A percentile compares a stretch with the other conserved stretches of the same genome.
These are phyloP conservation scores for Ophion costatus DNA, from an alignment of 2,888 invertebrate genomes.

Conservation along the genomic window DNA sequence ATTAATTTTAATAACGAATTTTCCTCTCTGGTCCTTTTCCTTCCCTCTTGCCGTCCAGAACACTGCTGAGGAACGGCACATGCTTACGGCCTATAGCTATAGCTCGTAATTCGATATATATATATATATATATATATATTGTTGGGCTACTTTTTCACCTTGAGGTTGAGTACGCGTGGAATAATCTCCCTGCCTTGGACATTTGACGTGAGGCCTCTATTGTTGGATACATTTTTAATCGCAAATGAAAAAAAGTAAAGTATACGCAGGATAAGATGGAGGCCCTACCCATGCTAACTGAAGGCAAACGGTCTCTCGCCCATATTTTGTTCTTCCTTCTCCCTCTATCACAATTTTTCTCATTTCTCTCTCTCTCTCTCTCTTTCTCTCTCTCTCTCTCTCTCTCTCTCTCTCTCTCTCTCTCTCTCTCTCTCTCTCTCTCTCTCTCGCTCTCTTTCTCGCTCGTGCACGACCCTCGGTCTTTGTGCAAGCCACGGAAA, in stretches of 20 bases:
- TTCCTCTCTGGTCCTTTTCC: conserved; percentile 66
- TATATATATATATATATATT: background rate
- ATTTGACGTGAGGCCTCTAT: conserved; percentile 78
- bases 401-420: conserved; percentile 7
- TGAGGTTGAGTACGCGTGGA: conserved; percentile 41
- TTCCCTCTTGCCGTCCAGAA: conserved; percentile 55
- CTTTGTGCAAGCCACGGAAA: conserved; percentile 64
- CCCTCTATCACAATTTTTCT: conserved; percentile 32
- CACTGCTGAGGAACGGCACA: conserved; percentile 35
- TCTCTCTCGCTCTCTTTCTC: conserved; percentile 24
- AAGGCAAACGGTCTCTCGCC: conserved; percentile 67
- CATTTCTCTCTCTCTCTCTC: conserved; percentile 12
- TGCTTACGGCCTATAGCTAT: conserved; percentile 29
- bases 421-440: conserved; percentile 44
- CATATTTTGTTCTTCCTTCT: conserved; percentile 45
- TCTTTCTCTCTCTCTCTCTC: conserved; percentile 10
- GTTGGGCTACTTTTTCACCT: conserved; percentile 58
- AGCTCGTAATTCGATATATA: background rate
- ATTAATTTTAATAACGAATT: conserved; percentile 83
- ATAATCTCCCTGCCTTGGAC: conserved; percentile 71
- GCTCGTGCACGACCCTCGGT: conserved; percentile 49
- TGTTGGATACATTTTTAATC: conserved; percentile 79
- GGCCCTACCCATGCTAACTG: conserved; percentile 41
- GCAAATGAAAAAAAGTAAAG: conserved; percentile 53
- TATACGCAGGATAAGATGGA: conserved; percentile 8